Evolutionary conservation across 1,140 invertebrate species (phyloP).

Genomic region (Polyergus mexicanus): DNA sequence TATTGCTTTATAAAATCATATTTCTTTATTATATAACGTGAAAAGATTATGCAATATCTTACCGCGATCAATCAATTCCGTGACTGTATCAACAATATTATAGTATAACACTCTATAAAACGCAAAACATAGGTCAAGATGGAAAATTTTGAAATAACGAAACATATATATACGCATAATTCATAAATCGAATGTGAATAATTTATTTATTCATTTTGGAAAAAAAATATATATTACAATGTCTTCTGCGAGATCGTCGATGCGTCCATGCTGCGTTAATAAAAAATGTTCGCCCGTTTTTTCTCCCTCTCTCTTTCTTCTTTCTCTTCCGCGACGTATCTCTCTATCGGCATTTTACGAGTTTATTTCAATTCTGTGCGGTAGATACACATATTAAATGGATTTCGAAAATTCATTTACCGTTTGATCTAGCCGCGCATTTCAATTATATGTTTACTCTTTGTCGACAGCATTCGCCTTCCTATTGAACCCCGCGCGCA

Average conservation of each 20-base stretch:
- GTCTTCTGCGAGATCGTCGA: too few relatives aligned
- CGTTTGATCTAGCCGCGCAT: slow-evolving; percentile 74
- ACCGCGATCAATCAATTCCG: not conserved
- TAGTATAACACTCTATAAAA: not conserved
- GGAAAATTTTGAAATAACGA: not conserved
- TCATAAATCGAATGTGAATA: not conserved
- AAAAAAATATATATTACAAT: too few relatives aligned
- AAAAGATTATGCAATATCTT: not conserved
- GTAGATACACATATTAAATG: slow-evolving; percentile 66
- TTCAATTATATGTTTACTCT: slow-evolving; percentile 77
- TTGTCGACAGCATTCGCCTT: slow-evolving; percentile 65
- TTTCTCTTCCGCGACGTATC: not conserved
- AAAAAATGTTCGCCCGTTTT: too few relatives aligned
- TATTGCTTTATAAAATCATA: not conserved
- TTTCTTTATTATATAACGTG: not conserved
- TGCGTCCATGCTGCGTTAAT: too few relatives aligned
- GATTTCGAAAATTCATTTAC: slow-evolving; percentile 76
- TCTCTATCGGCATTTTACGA: slow-evolving; percentile 34
- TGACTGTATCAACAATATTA: not conserved
- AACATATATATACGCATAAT: not conserved
- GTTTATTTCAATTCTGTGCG: slow-evolving; percentile 67
- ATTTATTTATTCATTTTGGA: not conserved
- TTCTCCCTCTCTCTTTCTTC: too few relatives aligned
- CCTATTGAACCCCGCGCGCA: slow-evolving; percentile 17
- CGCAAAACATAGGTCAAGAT: too few relatives aligned